Evolutionary conservation across 2,113 vertebrate species (phyloP).

Genomic region (Cairina moschata): DNA sequence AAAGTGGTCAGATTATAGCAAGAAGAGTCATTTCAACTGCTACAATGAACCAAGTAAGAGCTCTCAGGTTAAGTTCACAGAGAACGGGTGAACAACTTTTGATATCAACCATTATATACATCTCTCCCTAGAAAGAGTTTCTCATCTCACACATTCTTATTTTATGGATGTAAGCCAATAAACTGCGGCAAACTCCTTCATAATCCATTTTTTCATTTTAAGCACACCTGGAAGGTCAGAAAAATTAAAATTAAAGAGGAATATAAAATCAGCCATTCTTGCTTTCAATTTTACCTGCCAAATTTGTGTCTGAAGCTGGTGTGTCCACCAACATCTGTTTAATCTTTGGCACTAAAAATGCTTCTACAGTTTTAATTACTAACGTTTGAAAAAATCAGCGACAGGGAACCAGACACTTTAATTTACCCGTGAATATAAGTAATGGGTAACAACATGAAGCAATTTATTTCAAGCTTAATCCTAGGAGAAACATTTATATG

Average conservation of each 20-base stretch:
- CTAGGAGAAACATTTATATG: neutral
- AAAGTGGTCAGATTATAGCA: neutral
- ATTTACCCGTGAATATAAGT: neutral
- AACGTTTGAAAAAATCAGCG: neutral
- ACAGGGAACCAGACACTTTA: neutral
- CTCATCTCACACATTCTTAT: neutral
- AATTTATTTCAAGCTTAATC: constrained; percentile 15
- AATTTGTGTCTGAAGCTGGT: neutral
- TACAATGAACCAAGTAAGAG: neutral
- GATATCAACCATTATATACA: neutral
- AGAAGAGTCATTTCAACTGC: neutral
- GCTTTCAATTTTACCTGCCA: neutral
- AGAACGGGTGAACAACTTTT: neutral
- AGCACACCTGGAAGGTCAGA: neutral
- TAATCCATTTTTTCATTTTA: neutral
- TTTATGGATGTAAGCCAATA: neutral
- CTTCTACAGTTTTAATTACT: constrained; percentile 15
- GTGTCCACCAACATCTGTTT: neutral
- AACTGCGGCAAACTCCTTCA: neutral
- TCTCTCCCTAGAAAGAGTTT: neutral
- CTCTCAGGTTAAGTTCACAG: neutral
- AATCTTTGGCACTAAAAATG: neutral
- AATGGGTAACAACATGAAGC: neutral
- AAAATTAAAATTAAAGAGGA: neutral
- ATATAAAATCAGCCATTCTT: neutral